Percentiles rank a stretch among this genome's conserved stretches.
phyloP scores from a whole-genome alignment of 1,140 invertebrate genomes.

The Apis florea region DNA sequence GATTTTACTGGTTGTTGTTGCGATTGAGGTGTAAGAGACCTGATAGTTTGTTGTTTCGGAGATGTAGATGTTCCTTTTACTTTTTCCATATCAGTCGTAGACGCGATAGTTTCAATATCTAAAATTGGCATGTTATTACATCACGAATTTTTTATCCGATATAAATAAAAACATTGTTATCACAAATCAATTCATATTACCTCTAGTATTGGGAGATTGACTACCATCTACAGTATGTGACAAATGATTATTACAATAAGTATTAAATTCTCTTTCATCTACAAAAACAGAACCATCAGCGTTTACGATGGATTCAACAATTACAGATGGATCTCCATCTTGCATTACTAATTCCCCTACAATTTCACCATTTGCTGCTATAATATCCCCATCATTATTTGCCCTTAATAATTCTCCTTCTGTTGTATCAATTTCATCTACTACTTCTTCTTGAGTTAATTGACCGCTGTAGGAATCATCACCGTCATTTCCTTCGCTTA shows the following conservation, averaged over 20 bases:
- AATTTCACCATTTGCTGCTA: conserved; percentile 72
- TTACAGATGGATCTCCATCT: conserved; percentile 75
- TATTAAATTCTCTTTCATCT: conserved; percentile 74
- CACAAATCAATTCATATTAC: conserved; percentile 49
- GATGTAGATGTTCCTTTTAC: conserved; percentile 51
- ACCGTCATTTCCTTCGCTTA: conserved; percentile 72
- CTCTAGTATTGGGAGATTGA: conserved; percentile 66
- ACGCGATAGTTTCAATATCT: conserved; percentile 66
- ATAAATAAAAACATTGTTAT: conserved; percentile 1
- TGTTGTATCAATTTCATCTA: conserved; percentile 69
- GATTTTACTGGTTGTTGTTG: conserved; percentile 55
- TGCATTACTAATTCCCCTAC: conserved; percentile 76
- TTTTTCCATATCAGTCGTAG: conserved; percentile 61
- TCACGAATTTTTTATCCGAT: background rate
- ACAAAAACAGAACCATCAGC: conserved; percentile 76
- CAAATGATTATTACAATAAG: conserved; percentile 71
- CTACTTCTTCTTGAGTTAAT: conserved; percentile 72
- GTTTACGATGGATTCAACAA: conserved; percentile 76
- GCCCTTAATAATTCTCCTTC: conserved; percentile 69
- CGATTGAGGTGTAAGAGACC: conserved; percentile 35
- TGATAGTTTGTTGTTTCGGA: conserved; percentile 49
- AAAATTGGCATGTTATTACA: conserved; percentile 58
- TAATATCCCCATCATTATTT: conserved; percentile 67
- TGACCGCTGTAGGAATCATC: conserved; percentile 73
- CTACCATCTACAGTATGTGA: conserved; percentile 60